Percentiles rank a stretch among this genome's conserved stretches.
Conservation (phyloP, 2,113 vertebrate genomes). For the Sylvietta virens region DNA sequence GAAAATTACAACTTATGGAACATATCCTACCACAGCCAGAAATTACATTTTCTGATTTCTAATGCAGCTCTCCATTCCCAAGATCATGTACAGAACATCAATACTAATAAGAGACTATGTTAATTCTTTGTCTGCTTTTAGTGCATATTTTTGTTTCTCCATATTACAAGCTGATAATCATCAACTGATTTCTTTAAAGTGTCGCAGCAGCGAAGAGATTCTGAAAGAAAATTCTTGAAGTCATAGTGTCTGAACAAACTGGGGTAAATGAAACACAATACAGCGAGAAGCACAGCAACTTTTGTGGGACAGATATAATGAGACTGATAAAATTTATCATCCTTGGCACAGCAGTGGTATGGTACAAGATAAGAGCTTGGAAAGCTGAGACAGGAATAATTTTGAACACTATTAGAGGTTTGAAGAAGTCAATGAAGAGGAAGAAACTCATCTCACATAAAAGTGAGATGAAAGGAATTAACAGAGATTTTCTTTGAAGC, state of each 20-base stretch:
- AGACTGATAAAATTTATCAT: not conserved
- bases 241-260: not conserved
- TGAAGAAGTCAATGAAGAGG: not conserved
- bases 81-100: not conserved
- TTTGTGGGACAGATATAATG: not conserved
- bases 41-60: not conserved
- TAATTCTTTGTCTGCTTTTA: not conserved
- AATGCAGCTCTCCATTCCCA: not conserved
- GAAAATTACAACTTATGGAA: not conserved
- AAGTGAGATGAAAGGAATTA: not conserved
- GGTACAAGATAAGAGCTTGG: not conserved
- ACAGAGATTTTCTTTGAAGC: not conserved
- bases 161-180: not conserved
- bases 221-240: not conserved
- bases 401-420: not conserved
- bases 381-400: not conserved
- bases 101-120: not conserved
- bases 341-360: not conserved
- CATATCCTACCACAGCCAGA: not conserved
- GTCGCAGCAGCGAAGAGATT: not conserved
- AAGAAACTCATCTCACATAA: not conserved
- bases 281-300: not conserved
- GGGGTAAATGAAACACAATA: not conserved
- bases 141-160: not conserved
- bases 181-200: not conserved